Evolutionary conservation across 1,140 invertebrate species (phyloP), one percentile per base, ranked within the genome.

Genomic region (Scaptomyza hsui): DNA sequence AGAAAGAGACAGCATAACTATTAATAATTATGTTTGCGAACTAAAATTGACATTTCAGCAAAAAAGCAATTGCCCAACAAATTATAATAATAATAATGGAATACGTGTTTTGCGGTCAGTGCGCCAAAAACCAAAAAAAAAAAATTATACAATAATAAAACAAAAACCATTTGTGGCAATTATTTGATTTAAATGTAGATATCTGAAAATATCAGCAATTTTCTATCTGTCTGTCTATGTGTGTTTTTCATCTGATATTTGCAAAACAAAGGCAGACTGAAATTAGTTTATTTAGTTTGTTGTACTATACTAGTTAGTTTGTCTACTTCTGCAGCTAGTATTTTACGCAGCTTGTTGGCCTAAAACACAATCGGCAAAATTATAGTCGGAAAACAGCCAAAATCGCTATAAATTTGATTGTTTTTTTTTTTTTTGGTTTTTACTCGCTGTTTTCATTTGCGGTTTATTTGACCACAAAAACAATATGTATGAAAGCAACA

Each of bases 1-100:
- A 29, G 5, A 26, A 26, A 26, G 24, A 26, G 24, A 26, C 5
- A 6, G 5, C 24, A 26, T 26, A 1, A 6, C 24, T 24, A 59
- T 44, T 59, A 67, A 35, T 59, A 67, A 67, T 67, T 67, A 52
- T 32, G 37, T 60, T 42, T 51, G 37, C 44, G 37, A 32, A 35
- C 41, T 60, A 60, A 57, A n/a, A 60, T 68, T 68, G 64, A 52
- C 56, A 68, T 60, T 35, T 41, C 45, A 45, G 42, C 42, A 29
- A 13, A 49, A 49, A 24, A 39, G 18, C 16, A 35, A 45, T 21
- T 26, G 10, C 13, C 26, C 13, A 13, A 16, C 37, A n/a, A 44
- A 62, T 62, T 41, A 29, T 47, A 35, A 55, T 55, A 13, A 55
- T 24, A 55, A 42, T 42, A 37, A 37, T n/a, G 4, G 32, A 37